Evolutionary conservation across 2,888 invertebrate species (phyloP), one percentile per base, ranked within the genome.

Genomic region (Eurois occulta): DNA sequence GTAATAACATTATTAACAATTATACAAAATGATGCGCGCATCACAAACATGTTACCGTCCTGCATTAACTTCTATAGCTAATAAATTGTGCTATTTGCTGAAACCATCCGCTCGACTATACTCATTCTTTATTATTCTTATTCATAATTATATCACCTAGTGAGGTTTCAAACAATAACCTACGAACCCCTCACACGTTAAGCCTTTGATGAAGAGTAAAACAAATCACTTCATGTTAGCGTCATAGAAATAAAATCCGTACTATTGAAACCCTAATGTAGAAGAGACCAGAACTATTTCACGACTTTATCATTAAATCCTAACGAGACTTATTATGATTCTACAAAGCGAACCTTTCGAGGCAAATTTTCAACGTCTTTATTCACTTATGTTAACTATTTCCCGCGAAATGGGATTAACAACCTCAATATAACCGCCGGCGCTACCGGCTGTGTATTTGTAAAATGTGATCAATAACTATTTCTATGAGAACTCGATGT

Each of bases 111-210:
- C 89, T 89, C 89, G 87, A 91, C 92, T 91, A 92, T 89, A 90
- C 84, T 91, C 93, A 88, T 92, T 92, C 91, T 90, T 92, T 93
- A 92, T 91, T 91, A 93, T 91, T 84, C 92, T 93, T 94, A 94
- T 90, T 89, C 90, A 93, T 93, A 92, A 91, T 91, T 94, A 94
- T 96, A 95, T 95, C 94, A 94, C 94, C 96, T 96, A 96, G 94
- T 96, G 96, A 96, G 96, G 96, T 96, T 95, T 94, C 94, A 95
- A 95, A 95, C 94, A 91, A 95, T 95, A 95, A 91, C 92, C 95
- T 95, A 96, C 92, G 85, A 87, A 80, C 80, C 81, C 94, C 95
- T 92, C 96, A 94, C 96, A 94, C 95, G 95, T 91, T 89, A 87
- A 84, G 87, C 87, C 77, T 84, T 87, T 77, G 68, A 76, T 55